phyloP scores from a whole-genome alignment of 2,888 invertebrate species.

The Chalcosyrphus nemorum region DNA sequence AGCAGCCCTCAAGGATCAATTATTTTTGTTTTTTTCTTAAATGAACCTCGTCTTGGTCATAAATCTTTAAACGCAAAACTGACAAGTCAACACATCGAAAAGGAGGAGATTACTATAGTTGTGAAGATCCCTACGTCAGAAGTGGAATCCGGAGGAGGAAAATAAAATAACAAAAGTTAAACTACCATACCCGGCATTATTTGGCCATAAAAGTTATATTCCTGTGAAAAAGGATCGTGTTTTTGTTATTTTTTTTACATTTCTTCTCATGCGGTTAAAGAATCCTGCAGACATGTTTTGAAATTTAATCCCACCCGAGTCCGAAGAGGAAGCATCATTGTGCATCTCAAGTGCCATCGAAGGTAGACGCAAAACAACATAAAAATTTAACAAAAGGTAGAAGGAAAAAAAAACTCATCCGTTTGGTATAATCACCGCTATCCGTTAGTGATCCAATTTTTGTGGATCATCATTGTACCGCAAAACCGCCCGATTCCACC shows the following conservation, averaged over 20 bases:
- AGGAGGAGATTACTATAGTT: constrained; percentile 32
- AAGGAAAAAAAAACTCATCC: constrained; percentile 12
- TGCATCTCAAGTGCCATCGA: constrained; percentile 55
- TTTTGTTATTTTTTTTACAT: neutral
- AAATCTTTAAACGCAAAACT: constrained; percentile 27
- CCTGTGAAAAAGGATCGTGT: constrained; percentile 17
- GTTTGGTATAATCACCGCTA: constrained; percentile 41
- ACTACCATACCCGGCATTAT: constrained; percentile 6
- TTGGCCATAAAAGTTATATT: constrained; percentile 34
- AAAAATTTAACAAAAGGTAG: neutral
- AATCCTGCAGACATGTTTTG: constrained; percentile 56
- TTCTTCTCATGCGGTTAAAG: constrained; percentile 6
- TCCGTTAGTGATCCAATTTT: constrained; percentile 45
- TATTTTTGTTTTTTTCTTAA: constrained; percentile 34
- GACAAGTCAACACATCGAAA: constrained; percentile 43
- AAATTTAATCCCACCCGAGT: constrained; percentile 39
- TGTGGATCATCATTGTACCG: constrained; percentile 12
- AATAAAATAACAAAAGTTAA: neutral
- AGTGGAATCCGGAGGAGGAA: neutral
- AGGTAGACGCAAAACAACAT: constrained; percentile 29
- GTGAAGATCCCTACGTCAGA: constrained; percentile 13
- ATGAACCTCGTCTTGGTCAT: constrained; percentile 21
- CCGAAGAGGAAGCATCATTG: constrained; percentile 7
- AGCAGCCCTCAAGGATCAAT: constrained; percentile 23
- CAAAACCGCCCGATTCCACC: constrained; percentile 45